Evolutionary conservation across 2,797 vertebrate species (phyloP).

Genomic region (Psittacula derbiana): DNA sequence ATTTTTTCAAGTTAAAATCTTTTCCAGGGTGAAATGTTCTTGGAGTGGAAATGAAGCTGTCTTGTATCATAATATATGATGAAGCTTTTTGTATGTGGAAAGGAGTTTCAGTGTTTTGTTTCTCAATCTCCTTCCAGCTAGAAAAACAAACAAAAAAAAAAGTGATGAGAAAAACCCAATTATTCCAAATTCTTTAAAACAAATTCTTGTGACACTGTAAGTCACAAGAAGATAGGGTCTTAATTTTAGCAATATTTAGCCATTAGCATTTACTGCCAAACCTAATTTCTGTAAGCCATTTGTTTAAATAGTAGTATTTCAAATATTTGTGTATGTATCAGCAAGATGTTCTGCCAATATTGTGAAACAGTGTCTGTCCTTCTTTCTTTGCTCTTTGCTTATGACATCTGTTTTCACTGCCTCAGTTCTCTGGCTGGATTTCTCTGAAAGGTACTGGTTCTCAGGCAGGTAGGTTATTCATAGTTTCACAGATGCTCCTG

Average conservation of each 20-base stretch:
- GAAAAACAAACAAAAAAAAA: not conserved
- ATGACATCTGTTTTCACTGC: conserved; percentile 14
- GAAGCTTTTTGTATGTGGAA: not conserved
- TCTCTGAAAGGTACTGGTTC: conserved; percentile 31
- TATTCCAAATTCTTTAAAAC: not conserved
- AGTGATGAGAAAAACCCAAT: not conserved
- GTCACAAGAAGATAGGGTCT: not conserved
- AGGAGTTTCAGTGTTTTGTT: not conserved
- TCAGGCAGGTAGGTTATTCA: conserved; percentile 9
- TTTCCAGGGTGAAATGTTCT: not conserved
- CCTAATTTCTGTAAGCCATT: not conserved
- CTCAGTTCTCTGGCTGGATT: conserved; percentile 36
- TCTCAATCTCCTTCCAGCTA: not conserved
- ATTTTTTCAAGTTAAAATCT: not conserved
- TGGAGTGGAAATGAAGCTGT: not conserved
- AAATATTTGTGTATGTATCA: not conserved
- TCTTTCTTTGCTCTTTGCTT: not conserved
- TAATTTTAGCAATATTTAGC: not conserved
- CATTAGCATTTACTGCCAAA: not conserved
- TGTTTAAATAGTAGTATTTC: not conserved
- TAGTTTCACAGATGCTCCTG: conserved; percentile 37
- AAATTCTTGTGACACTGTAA: not conserved
- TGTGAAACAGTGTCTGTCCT: not conserved
- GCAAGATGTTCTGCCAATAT: not conserved
- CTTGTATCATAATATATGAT: not conserved